Base-by-base conservation (phyloP, 2,888 invertebrate species). In the Sinodicranocentrus sp. region DNA sequence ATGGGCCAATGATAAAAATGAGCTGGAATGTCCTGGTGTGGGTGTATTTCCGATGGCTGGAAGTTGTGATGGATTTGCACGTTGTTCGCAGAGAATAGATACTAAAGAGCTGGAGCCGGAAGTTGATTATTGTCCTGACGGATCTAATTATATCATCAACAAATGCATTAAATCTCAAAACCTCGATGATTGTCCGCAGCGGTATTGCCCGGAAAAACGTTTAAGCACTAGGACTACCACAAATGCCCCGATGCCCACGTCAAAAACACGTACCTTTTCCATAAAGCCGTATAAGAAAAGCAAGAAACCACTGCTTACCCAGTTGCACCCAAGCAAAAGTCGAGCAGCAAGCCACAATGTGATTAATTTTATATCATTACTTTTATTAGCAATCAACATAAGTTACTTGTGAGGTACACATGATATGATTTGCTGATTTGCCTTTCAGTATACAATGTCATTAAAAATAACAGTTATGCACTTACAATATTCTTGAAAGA, bases 121-220 rank as follows among this genome's bases (percentile, higher is more conserved):
- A 33, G 77, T 52, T 0, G 83, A 77, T 1, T 83, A 76, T 39
- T 85, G 85, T 26, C 79, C 83, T 0, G 39, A 39, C 15, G 85
- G 80, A n/a, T 15, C 79, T 8, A 68, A 79, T 63, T 85, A 72
- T 26, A 28, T 84, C 5, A 43, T 71, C 1, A 71, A 83, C 19
- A 67, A 57, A 23, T 85, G 85, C 44, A 26, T 68, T 1, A 65
- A 57, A 44, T 72, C 80, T 0, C 23, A 48, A 15, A 52, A 71
- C 25, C 19, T 17, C 3, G 33, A 84, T 17, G 79, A 82, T 25
- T 85, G 85, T 48, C 85, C 85, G 1, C 83, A 85, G 21, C 79
- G 70, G 26, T 5, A 19, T 17, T 85, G 85, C 48, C 28, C 61
- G 6, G 23, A 5, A 57, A 28, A 13, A 26, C 48, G 23, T 19